Evolutionary conservation across 1,140 invertebrate genomes (phyloP).

Genomic region (Eriocheir sinensis): DNA sequence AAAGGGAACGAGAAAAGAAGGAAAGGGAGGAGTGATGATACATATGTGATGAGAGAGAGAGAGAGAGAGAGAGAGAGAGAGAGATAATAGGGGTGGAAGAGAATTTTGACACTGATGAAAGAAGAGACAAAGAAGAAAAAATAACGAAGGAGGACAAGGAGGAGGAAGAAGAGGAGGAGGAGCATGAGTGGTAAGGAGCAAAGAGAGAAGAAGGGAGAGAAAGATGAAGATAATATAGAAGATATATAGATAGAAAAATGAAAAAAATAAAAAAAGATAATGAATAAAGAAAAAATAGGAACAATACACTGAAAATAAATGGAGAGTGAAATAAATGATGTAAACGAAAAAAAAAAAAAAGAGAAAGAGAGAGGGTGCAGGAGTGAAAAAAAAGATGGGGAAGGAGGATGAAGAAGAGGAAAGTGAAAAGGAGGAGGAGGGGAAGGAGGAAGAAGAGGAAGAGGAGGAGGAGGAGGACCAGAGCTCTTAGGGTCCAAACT

Average conservation of each 20-base stretch:
- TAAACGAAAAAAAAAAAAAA: too few species aligned
- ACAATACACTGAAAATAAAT: too few species aligned
- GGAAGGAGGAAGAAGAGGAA: background rate
- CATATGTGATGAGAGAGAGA: background rate
- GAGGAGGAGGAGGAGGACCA: background rate
- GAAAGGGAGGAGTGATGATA: background rate
- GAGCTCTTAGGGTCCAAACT: slow-evolving; percentile 13
- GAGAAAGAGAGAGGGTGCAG: too few species aligned
- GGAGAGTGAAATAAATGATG: too few species aligned
- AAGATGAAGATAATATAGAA: too few species aligned
- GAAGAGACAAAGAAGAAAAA: too few species aligned
- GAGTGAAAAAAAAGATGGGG: too few species aligned
- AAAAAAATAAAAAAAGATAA: background rate
- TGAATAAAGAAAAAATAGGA: too few species aligned
- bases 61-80: slow-evolving; percentile 13
- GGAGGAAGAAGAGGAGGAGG: background rate
- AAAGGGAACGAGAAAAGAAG: background rate
- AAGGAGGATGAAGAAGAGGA: too few species aligned
- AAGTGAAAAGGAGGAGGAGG: too few species aligned
- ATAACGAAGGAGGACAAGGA: background rate
- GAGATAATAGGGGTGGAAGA: background rate
- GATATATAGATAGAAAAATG: background rate
- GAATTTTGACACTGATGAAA: background rate
- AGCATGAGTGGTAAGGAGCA: too few species aligned
- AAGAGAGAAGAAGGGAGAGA: too few species aligned